Evolutionary conservation across 2,113 vertebrate species (phyloP).

Genomic region (Clarias magur): DNA sequence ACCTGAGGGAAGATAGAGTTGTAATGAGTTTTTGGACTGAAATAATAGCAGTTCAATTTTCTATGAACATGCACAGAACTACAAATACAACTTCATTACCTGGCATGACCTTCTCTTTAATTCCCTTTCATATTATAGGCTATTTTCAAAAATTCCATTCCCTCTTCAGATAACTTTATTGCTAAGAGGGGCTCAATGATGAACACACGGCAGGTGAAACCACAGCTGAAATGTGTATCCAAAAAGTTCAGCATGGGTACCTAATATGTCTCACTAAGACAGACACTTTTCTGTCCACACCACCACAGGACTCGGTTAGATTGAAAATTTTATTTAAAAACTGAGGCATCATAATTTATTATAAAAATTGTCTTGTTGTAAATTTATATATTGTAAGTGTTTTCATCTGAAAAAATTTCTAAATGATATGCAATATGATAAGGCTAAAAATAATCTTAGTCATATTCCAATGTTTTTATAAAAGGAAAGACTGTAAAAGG

Average conservation of each 20-base stretch:
- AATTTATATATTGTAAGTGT: background rate
- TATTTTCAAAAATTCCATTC: background rate
- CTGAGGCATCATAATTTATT: background rate
- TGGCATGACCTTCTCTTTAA: background rate
- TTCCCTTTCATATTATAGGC: constrained; percentile 1
- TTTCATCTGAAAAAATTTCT: background rate
- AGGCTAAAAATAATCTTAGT: background rate
- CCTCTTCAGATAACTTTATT: background rate
- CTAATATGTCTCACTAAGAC: background rate
- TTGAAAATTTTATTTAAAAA: background rate
- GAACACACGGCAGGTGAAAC: background rate
- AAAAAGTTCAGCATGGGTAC: background rate
- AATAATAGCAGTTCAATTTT: constrained; percentile 1
- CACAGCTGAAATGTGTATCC: background rate
- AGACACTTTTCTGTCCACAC: background rate
- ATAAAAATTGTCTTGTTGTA: background rate
- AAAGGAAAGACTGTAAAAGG: background rate
- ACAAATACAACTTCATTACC: constrained; percentile 23
- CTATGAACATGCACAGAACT: background rate
- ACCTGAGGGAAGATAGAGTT: constrained; percentile 10
- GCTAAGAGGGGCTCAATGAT: background rate
- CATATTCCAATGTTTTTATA: background rate
- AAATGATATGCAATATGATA: background rate
- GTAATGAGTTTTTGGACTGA: constrained; percentile 28
- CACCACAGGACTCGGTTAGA: background rate